Percentiles rank a stretch among this genome's conserved stretches.
phyloP scores from a whole-genome alignment of 2,888 invertebrate genomes.

The Tiliacea citrago region DNA sequence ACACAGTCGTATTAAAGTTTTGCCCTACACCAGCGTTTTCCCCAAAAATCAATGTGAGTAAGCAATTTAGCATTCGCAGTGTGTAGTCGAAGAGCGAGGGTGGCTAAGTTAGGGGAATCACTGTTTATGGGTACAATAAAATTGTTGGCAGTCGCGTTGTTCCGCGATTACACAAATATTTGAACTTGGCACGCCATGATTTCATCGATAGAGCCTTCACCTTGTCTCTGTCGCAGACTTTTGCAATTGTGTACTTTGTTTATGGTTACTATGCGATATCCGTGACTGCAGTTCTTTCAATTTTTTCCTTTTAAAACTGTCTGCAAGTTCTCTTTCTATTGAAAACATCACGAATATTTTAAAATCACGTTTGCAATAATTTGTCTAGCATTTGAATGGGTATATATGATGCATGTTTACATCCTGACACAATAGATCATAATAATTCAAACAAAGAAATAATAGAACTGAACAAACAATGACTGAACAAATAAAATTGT shows the following conservation, averaged over 20 bases:
- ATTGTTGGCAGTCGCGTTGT: conserved; percentile 72
- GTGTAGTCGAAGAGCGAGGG: conserved; percentile 72
- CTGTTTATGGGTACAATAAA: conserved; percentile 82
- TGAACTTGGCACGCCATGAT: conserved; percentile 59
- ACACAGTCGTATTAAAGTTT: background rate
- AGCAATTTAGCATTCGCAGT: conserved; percentile 77
- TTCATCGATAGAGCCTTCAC: conserved; percentile 58
- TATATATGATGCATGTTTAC: background rate
- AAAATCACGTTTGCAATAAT: conserved; percentile 7
- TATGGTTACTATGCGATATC: conserved; percentile 41
- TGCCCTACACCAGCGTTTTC: conserved; percentile 25
- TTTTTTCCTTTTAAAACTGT: conserved; percentile 12
- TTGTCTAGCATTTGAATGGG: conserved; percentile 6
- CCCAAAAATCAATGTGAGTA: conserved; percentile 75
- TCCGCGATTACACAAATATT: conserved; percentile 66
- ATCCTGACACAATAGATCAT: background rate
- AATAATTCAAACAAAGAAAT: conserved; percentile 11
- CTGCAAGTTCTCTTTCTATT: conserved; percentile 15
- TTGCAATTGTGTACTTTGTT: conserved; percentile 58
- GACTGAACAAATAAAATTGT: conserved; percentile 1
- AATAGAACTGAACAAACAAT: background rate
- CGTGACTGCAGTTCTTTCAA: conserved; percentile 23
- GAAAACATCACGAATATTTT: conserved; percentile 1
- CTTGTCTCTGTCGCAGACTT: conserved; percentile 49
- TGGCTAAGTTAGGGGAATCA: conserved; percentile 72